A percentile compares a stretch with the other conserved stretches of the same genome.
These are phyloP conservation scores for Cettia cetti DNA, from an alignment of 2,113 vertebrate species.

Conservation along the genomic window DNA sequence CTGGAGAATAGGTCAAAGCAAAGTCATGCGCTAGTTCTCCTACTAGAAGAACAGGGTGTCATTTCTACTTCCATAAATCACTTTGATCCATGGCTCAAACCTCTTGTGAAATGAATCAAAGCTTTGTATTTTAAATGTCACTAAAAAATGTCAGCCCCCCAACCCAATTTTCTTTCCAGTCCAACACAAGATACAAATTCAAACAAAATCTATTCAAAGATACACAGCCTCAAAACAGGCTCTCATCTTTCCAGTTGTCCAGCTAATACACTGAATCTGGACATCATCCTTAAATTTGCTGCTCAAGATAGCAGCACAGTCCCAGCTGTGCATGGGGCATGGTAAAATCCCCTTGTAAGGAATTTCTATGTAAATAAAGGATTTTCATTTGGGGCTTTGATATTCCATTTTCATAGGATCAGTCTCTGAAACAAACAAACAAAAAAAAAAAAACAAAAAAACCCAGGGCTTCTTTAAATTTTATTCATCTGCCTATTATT, in stretches of 20 bases:
- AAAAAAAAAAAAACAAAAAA: too few species aligned
- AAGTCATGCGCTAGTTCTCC: neutral
- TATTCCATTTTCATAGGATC: neutral
- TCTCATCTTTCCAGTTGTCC: neutral
- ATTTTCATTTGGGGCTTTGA: neutral
- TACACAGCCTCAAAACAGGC: neutral
- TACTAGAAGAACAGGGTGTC: neutral
- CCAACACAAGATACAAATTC: neutral
- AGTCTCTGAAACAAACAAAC: neutral
- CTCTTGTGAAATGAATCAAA: neutral
- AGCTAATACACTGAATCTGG: neutral
- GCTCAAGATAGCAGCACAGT: neutral
- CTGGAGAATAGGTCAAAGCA: conserved; percentile 26
- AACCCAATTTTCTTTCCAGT: neutral
- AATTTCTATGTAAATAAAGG: neutral
- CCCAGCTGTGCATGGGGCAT: neutral
- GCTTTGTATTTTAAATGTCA: neutral
- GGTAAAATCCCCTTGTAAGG: neutral
- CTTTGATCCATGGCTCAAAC: neutral
- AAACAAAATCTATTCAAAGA: neutral
- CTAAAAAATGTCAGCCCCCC: neutral
- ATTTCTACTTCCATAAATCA: neutral
- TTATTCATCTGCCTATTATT: neutral
- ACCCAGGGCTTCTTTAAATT: neutral
- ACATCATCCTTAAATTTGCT: neutral